Percentiles rank a stretch among this genome's conserved stretches.
These are phyloP conservation scores for Glandiceps talaboti DNA, from an alignment of 53 echinoderm and acorn worm genomes.

Conservation along the genomic window DNA sequence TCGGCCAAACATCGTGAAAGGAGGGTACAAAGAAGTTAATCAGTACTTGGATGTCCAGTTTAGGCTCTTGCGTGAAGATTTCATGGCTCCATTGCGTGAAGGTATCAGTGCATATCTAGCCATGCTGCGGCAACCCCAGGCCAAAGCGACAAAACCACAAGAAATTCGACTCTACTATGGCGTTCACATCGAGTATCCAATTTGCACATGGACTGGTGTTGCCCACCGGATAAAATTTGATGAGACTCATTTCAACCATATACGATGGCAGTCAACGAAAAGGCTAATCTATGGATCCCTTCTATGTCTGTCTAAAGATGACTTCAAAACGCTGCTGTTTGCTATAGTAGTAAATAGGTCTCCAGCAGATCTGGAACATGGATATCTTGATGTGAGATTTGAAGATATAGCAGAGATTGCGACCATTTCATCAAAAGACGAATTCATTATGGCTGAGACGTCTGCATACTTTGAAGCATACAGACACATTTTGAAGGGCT, in stretches of 20 bases:
- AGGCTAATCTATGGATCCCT: not conserved
- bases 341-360: not conserved
- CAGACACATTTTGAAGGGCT: constrained; percentile 50
- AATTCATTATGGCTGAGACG: constrained; percentile 77
- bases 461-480: constrained; percentile 87
- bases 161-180: constrained; percentile 30
- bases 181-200: constrained; percentile 27
- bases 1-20: constrained; percentile 44
- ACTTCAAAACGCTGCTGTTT: not conserved
- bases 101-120: constrained; percentile 46
- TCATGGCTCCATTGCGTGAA: constrained; percentile 50
- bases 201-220: not conserved
- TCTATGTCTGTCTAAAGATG: not conserved
- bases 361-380: not conserved
- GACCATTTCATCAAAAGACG: not conserved
- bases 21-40: constrained; percentile 38
- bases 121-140: not conserved
- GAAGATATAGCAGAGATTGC: not conserved
- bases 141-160: not conserved
- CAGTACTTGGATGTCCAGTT: constrained; percentile 91
- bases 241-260: not conserved
- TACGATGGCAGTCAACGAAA: not conserved
- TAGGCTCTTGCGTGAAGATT: constrained; percentile 66
- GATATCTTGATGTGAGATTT: not conserved
- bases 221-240: not conserved